Evolutionary conservation across 2,888 invertebrate species (phyloP).

Genomic region (Tineola bisselliella): DNA sequence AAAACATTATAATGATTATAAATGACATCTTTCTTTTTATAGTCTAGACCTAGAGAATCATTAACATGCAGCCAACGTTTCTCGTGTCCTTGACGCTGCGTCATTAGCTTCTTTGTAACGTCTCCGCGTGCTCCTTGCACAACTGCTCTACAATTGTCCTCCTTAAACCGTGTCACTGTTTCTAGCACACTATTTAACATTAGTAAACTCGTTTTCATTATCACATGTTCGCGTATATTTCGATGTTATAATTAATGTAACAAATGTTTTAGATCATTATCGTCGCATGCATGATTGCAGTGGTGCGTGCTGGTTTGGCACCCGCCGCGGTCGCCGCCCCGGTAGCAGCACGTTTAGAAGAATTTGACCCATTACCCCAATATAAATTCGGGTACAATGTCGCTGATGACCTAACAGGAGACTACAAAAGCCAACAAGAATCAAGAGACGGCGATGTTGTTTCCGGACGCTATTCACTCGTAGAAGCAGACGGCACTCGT

Average conservation of each 20-base stretch:
- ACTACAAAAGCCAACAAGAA: conserved; percentile 56
- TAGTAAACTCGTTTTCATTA: not conserved
- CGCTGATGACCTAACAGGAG: conserved; percentile 46
- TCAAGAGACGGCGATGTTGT: conserved; percentile 66
- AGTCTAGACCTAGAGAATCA: conserved; percentile 24
- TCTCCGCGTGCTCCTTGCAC: conserved; percentile 50
- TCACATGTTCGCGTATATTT: not conserved
- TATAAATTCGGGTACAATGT: conserved; percentile 59
- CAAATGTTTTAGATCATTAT: conserved; percentile 34
- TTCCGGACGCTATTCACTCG: conserved; percentile 49
- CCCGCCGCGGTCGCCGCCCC: conserved; percentile 26
- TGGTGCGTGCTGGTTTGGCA: conserved; percentile 34
- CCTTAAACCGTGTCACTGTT: conserved; percentile 57
- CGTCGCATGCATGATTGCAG: conserved; percentile 41
- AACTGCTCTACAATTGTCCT: conserved; percentile 47
- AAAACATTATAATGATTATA: not conserved
- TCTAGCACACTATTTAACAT: conserved; percentile 42
- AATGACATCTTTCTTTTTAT: not conserved
- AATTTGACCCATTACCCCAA: conserved; percentile 67
- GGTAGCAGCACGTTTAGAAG: conserved; percentile 33
- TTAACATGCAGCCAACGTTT: conserved; percentile 37
- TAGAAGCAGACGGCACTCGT: conserved; percentile 52
- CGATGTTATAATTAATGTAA: not conserved
- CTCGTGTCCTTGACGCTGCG: conserved; percentile 47
- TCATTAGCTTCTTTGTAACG: conserved; percentile 53